phyloP scores from a whole-genome alignment of 2,797 vertebrate genomes.

The Tympanoctomys barrerae region DNA sequence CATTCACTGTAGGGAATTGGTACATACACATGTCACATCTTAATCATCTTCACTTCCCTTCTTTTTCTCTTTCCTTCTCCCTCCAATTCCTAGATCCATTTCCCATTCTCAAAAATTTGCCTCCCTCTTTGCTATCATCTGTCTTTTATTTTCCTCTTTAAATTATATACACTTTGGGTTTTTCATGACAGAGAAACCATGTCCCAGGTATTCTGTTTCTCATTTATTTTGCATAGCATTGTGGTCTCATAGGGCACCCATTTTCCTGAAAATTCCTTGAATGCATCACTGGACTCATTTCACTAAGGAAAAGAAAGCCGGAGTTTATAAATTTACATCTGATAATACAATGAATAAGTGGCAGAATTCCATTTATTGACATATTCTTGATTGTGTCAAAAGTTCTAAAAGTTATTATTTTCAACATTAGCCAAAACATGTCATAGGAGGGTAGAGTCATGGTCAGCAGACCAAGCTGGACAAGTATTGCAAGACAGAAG shows the following conservation, averaged over 20 bases:
- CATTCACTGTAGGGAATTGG: not conserved
- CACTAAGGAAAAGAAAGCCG: not conserved
- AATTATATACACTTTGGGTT: not conserved
- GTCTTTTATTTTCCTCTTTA: not conserved
- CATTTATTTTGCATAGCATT: not conserved
- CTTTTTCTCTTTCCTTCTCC: not conserved
- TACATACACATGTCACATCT: not conserved
- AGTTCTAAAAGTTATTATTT: slow-evolving; percentile 1
- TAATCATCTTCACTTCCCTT: not conserved
- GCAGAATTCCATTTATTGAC: not conserved
- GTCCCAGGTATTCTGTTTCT: not conserved
- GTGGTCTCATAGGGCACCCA: not conserved
- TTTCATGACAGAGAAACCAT: not conserved
- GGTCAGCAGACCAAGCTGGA: not conserved
- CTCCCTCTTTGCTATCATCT: not conserved
- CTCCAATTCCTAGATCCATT: not conserved
- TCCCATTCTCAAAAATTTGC: not conserved
- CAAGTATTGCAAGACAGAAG: not conserved
- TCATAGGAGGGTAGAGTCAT: not conserved
- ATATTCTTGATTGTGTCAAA: not conserved
- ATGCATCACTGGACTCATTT: not conserved
- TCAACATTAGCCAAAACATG: not conserved
- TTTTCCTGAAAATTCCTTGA: not conserved
- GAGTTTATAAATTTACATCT: not conserved
- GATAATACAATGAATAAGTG: not conserved